Conservation (phyloP, 2,888 invertebrate species). For the Drosophila eohydei region DNA sequence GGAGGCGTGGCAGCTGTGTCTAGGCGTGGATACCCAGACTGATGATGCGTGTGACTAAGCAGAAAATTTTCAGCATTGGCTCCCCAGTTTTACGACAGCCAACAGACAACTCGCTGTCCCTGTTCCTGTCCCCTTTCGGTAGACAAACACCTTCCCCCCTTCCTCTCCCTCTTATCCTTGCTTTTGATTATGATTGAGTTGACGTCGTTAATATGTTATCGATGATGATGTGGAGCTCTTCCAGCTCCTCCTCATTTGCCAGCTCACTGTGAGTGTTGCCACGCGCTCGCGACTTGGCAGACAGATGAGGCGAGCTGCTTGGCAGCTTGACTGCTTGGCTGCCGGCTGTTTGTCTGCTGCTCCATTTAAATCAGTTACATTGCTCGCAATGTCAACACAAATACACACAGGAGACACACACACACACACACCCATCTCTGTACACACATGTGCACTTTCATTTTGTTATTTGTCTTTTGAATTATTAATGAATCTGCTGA, state of each 20-base stretch:
- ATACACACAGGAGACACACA: conserved; percentile 24
- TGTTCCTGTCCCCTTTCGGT: neutral
- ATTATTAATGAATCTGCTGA: conserved; percentile 83
- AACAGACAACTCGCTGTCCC: conserved; percentile 22
- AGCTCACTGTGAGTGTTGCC: conserved; percentile 9
- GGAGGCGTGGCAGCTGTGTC: conserved; percentile 48
- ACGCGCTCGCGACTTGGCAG: conserved; percentile 23
- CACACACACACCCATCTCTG: conserved; percentile 2
- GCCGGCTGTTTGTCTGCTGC: conserved; percentile 50
- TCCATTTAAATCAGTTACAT: conserved; percentile 74
- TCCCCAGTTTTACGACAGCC: conserved; percentile 30
- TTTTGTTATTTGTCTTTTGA: conserved; percentile 82
- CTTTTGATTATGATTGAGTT: conserved; percentile 77
- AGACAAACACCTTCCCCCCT: neutral
- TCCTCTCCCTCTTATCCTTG: neutral
- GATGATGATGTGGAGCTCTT: conserved; percentile 36
- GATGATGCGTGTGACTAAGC: conserved; percentile 67
- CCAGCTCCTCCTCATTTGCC: conserved; percentile 8
- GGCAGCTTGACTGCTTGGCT: conserved; percentile 8
- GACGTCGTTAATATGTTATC: conserved; percentile 80
- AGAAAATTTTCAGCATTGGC: conserved; percentile 54
- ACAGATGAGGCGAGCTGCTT: neutral
- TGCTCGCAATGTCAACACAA: conserved; percentile 53
- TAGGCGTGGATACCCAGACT: conserved; percentile 37
- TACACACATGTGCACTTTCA: conserved; percentile 33